Conservation (phyloP, 2,888 invertebrate genomes). For the Punctoribates punctum region DNA sequence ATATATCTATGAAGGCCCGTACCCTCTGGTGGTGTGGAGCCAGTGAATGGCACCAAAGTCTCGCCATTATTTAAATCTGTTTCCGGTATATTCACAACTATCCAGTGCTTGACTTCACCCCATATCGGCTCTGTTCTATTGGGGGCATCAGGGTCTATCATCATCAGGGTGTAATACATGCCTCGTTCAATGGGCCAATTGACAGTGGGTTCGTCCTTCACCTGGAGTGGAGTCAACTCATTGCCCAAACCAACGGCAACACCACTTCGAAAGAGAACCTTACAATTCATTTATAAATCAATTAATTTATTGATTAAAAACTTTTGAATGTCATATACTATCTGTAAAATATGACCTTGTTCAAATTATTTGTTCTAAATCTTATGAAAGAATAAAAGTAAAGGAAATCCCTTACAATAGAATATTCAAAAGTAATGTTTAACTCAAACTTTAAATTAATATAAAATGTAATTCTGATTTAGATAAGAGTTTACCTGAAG, state of each 20-base stretch:
- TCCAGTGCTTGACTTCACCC: slow-evolving; percentile 57
- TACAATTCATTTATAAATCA: background rate
- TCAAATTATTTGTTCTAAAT: too few relatives aligned
- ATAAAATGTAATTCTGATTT: too few relatives aligned
- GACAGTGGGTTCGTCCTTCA: slow-evolving; percentile 43
- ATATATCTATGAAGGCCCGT: slow-evolving; percentile 51
- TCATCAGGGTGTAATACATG: slow-evolving; percentile 43
- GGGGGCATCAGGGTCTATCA: slow-evolving; percentile 57
- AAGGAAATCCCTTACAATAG: background rate
- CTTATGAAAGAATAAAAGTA: too few relatives aligned
- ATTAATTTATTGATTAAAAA: background rate
- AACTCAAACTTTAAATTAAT: background rate
- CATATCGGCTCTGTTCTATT: slow-evolving; percentile 54
- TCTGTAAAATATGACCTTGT: too few relatives aligned
- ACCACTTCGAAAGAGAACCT: slow-evolving; percentile 39
- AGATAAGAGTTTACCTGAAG: slow-evolving; percentile 54
- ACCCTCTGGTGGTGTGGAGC: slow-evolving; percentile 55
- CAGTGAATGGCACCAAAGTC: slow-evolving; percentile 54
- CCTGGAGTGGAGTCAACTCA: slow-evolving; percentile 44
- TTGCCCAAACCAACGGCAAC: slow-evolving; percentile 44
- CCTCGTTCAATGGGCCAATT: slow-evolving; percentile 37
- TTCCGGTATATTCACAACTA: slow-evolving; percentile 56
- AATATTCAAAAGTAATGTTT: background rate
- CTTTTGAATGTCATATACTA: too few relatives aligned
- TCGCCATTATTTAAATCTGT: slow-evolving; percentile 54